Evolutionary conservation across 30 jellyfish, hydroid and myxozoan genomes (phyloP).

Genomic region (Catostylus mosaicus): DNA sequence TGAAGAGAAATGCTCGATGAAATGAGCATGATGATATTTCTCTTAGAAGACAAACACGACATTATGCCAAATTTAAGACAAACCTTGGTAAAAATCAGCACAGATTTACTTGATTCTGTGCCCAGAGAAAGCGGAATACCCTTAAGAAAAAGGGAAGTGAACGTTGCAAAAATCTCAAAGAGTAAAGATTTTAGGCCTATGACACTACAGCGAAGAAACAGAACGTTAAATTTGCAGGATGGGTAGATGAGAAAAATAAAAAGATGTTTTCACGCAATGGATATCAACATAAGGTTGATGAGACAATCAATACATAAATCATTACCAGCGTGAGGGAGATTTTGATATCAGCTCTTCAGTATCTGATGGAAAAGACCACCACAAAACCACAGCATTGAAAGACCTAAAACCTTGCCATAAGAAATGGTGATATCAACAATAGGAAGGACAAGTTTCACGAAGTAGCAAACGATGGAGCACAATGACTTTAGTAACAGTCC

Average conservation of each 20-base stretch:
- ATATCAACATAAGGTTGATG: not conserved
- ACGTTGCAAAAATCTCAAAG: not conserved
- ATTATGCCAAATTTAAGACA: not conserved
- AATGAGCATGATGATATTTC: constrained; percentile 1
- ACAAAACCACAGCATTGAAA: no score
- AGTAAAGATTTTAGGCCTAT: not conserved
- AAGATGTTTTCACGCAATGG: not conserved
- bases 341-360: no score
- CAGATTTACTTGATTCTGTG: constrained; percentile 1
- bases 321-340: not conserved
- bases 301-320: not conserved
- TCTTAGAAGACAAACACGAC: not conserved
- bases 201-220: not conserved
- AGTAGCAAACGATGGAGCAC: not conserved
- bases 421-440: no score
- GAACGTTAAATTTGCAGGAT: not conserved
- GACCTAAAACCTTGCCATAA: no score
- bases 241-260: constrained; percentile 14
- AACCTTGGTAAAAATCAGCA: not conserved
- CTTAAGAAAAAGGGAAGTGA: not conserved
- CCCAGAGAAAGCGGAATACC: constrained; percentile 10
- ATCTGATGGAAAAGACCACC: no score
- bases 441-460: not conserved
- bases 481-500: no score
- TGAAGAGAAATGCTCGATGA: constrained; percentile 14